Evolutionary conservation across 2,113 vertebrate species (phyloP), one percentile per base, ranked within the genome.

Genomic region (Corythornis cristatus): DNA sequence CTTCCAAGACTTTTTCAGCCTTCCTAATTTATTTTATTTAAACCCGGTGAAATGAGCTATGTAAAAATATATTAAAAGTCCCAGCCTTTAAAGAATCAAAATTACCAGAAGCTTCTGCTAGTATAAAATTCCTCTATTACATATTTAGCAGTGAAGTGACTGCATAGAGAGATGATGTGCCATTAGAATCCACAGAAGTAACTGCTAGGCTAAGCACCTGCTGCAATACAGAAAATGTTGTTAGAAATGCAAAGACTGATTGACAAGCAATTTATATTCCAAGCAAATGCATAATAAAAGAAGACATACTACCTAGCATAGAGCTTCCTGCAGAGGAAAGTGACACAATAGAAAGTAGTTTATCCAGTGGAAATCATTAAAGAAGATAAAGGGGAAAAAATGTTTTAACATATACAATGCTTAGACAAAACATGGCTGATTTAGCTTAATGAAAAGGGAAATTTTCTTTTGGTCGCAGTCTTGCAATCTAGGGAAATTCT

Each of bases 261-360:
- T 96, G 95, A 96, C 95, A 96, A 95, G 94, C 89, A 95, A 96
- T 96, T 95, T 96, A 95, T 91, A 96, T 92, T 96, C 87, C 64
- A 86, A 86, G 92, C 65, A 95, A 96, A 93, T 67, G 83, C 85
- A 86, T 95, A 94, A 85, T 89, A 93, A 93, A 72, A 88, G 84
- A 90, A 96, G 89, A 95, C 76, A 93, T 45, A 72, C 68, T 88
- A 74, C 57, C 43, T 88, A 40, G 53, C 0, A 0, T 1, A 95
- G 53, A 95, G 87, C 82, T 95, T 95, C 87, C 89, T 86, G 91
- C 89, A 75, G 93, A 65, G 87, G 75, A 71, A 89, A 96, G 80
- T 73, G 61, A 77, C 89, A 93, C 82, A 89, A 72, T 57, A 80
- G 68, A 95, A 92, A 88, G 57, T 48, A 93, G 83, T 94, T 96